A percentile compares a stretch with the other conserved stretches of the same genome.
Evolutionary conservation across 2,113 vertebrate genomes (phyloP).

Genomic region (Toxostoma redivivum): DNA sequence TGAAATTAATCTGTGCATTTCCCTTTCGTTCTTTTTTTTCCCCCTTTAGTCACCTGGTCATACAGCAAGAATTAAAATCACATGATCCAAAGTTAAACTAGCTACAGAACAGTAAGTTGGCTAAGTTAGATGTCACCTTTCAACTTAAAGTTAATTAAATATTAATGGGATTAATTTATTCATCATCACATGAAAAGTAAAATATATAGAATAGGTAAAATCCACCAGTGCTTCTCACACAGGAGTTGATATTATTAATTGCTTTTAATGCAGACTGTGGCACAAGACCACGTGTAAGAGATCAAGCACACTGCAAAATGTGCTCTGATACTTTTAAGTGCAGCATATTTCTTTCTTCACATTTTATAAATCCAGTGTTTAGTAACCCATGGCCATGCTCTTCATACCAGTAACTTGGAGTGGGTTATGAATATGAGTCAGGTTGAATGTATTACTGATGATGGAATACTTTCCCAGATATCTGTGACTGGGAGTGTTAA

Average conservation of each 20-base stretch:
- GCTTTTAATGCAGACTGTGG: conserved; percentile 58
- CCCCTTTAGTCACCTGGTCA: conserved; percentile 77
- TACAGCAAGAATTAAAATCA: conserved; percentile 75
- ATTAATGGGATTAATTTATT: conserved; percentile 81
- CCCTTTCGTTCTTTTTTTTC: conserved; percentile 52
- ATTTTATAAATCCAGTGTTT: conserved; percentile 72
- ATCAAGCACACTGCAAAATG: background rate
- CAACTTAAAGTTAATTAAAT: conserved; percentile 78
- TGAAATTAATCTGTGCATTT: conserved; percentile 86
- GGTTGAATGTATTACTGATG: conserved; percentile 64
- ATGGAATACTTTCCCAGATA: conserved; percentile 56
- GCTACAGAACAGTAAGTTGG: conserved; percentile 74
- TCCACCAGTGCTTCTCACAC: conserved; percentile 26
- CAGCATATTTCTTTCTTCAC: conserved; percentile 62
- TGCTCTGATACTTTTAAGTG: conserved; percentile 52
- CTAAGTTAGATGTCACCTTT: conserved; percentile 77
- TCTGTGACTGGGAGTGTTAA: conserved; percentile 43
- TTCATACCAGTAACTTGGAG: conserved; percentile 38
- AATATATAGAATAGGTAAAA: conserved; percentile 64
- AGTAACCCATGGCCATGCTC: conserved; percentile 69
- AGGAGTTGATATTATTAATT: conserved; percentile 69
- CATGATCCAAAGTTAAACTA: conserved; percentile 72
- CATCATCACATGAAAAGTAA: conserved; percentile 58
- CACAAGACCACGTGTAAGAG: conserved; percentile 21
- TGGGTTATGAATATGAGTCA: conserved; percentile 66